Evolutionary conservation across 23 tunicate genomes (phyloP).

Genomic region (Trididemnum clinides): DNA sequence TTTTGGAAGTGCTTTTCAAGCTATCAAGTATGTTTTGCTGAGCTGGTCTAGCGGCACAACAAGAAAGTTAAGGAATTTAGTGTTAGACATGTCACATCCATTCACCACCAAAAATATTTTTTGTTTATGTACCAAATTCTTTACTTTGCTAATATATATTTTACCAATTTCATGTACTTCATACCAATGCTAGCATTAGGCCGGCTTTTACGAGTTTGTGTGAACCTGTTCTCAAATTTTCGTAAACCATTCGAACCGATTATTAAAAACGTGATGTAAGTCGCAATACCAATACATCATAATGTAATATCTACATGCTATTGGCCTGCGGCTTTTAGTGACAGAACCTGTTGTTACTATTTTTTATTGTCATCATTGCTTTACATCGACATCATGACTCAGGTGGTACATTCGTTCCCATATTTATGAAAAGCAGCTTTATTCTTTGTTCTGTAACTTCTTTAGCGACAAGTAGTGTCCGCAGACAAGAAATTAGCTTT

Average conservation of each 20-base stretch:
- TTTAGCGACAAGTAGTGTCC: not conserved
- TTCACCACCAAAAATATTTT: too few species aligned
- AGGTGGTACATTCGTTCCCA: not conserved
- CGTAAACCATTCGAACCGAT: too few species aligned
- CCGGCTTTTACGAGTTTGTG: too few species aligned
- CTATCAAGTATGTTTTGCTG: not conserved
- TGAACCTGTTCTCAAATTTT: too few species aligned
- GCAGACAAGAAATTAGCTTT: not conserved
- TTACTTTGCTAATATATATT: not conserved
- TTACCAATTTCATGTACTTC: too few species aligned
- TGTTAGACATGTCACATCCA: not conserved
- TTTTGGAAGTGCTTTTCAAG: not conserved
- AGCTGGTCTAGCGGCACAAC: too few species aligned
- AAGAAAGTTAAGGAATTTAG: not conserved
- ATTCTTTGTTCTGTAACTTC: slow-evolving; percentile 14
- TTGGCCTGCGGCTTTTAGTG: too few species aligned
- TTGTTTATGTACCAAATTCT: too few species aligned
- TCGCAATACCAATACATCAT: too few species aligned
- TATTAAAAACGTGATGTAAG: too few species aligned
- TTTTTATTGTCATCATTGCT: not conserved
- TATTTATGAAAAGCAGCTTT: not conserved
- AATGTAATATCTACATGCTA: too few species aligned
- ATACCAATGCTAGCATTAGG: too few species aligned
- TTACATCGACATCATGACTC: not conserved
- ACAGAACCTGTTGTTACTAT: not conserved